Base-by-base conservation (phyloP, 2,888 invertebrate species). In the Deilephila elpenor region DNA sequence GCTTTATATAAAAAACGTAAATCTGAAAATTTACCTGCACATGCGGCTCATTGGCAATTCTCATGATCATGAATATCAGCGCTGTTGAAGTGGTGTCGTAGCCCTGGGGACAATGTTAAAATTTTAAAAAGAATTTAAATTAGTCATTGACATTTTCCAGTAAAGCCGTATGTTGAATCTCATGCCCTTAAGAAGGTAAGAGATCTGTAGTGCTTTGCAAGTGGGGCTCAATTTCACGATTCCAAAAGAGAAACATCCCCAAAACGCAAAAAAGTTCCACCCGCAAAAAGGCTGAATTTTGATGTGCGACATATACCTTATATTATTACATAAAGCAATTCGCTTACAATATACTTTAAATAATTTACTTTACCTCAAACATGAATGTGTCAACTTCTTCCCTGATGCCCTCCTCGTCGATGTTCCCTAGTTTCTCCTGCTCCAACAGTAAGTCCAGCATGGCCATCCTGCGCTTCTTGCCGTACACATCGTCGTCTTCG, bases 301-400 rank as follows among this genome's bases (percentile, higher is more conserved):
- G 5, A 7, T 51, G 7, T 51, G 3, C 6, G 6, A 51, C 3
- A 51, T 51, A 51, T 7, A 32, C 2, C 32, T 3, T 32, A 32
- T n/a, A n/a, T n/a, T 32, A 32, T 32, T 32, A 32, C 32, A 32
- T 32, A 32, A 32, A 32, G 5, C 32, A 32, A 32, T 32, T 5
- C 32, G 5, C 32, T 32, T n/a, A 60, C 56, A n/a, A 32, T 3
- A 3, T n/a, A 20, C 7, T 70, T 8, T 8, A 11, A 17, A 25
- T 11, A 60, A 44, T 17, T 5, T 44, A 17, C 6, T 44, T 88
- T 84, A 96, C 96, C 87, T 96, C 96, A 89, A 97, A 97, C 95
- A 96, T 95, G 79, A 97, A 96, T 0, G 97, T 97, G 78, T 97
- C 96, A 0, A 97, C 96, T 89, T 97, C 96, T 82, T 96, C 96